Percentiles rank a stretch among this genome's conserved stretches.
Conservation (phyloP, 1,140 invertebrate genomes). For the Arion vulgaris region DNA sequence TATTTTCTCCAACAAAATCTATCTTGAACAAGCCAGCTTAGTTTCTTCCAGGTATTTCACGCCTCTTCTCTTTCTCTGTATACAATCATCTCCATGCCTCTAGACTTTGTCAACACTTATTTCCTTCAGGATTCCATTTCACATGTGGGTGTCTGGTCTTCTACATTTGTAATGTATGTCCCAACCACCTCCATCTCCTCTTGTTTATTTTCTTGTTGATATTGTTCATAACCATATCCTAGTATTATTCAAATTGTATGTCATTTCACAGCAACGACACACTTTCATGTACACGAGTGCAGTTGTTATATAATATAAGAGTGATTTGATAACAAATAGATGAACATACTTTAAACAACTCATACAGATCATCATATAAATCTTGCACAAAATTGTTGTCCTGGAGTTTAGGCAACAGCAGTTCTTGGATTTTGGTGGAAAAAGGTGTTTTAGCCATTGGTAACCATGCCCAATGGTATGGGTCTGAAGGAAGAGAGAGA, state of each 20-base stretch:
- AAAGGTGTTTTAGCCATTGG: constrained; percentile 96
- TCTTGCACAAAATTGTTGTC: constrained; percentile 99
- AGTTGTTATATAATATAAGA: background rate
- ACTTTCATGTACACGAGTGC: background rate
- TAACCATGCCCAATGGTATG: constrained; percentile 99
- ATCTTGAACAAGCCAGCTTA: too few relatives aligned
- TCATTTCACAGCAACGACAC: background rate
- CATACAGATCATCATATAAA: constrained; percentile 94
- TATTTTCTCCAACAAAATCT: too few relatives aligned
- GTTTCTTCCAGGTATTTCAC: too few relatives aligned
- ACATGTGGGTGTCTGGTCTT: too few relatives aligned
- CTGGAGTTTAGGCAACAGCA: constrained; percentile 90
- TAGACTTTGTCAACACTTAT: too few relatives aligned
- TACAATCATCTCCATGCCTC: too few relatives aligned
- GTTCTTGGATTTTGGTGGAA: constrained; percentile 89
- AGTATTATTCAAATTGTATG: background rate
- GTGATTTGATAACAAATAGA: background rate
- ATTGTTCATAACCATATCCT: too few relatives aligned
- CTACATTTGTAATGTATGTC: too few relatives aligned
- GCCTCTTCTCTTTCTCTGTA: too few relatives aligned
- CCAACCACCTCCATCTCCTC: too few relatives aligned
- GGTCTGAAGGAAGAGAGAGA: constrained; percentile 78
- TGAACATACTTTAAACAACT: constrained; percentile 87
- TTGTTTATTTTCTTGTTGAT: too few relatives aligned
- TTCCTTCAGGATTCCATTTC: too few relatives aligned